These are phyloP conservation scores for Drosophila rufa DNA, from an alignment of 1,140 invertebrate species.

Conservation along the genomic window DNA sequence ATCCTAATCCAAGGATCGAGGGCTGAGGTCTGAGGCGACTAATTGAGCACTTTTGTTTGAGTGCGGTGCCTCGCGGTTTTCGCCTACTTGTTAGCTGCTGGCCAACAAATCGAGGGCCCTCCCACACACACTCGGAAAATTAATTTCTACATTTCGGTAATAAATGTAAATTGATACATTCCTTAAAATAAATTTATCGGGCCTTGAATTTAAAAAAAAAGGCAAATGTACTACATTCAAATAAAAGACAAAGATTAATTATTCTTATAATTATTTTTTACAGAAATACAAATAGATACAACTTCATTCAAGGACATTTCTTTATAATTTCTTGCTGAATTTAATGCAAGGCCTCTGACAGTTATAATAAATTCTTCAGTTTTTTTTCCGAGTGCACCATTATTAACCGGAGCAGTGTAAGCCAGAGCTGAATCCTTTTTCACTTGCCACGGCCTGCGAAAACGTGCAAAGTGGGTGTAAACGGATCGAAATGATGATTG, in stretches of 20 bases:
- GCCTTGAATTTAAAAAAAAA: too few relatives aligned
- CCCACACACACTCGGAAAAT: constrained; percentile 22
- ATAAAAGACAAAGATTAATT: too few relatives aligned
- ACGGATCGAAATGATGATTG: constrained; percentile 83
- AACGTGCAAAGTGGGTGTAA: constrained; percentile 83
- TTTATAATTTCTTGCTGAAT: too few relatives aligned
- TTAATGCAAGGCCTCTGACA: too few relatives aligned
- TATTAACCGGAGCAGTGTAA: constrained; percentile 38
- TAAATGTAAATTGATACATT: background rate
- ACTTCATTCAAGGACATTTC: background rate
- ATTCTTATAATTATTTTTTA: background rate
- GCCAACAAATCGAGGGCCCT: constrained; percentile 27
- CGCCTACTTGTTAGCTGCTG: constrained; percentile 71
- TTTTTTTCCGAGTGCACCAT: constrained; percentile 25
- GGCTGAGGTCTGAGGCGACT: constrained; percentile 38
- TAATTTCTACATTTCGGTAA: background rate
- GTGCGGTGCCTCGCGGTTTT: constrained; percentile 63
- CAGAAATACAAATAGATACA: background rate
- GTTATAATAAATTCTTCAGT: too few relatives aligned
- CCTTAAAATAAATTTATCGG: too few relatives aligned
- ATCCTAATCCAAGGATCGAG: constrained; percentile 32
- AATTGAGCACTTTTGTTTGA: constrained; percentile 81
- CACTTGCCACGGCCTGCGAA: constrained; percentile 69
- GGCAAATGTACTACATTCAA: too few relatives aligned
- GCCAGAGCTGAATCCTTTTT: constrained; percentile 68